Evolutionary conservation across 2,797 vertebrate species (phyloP), one percentile per base, ranked within the genome.

Genomic region (Pachyuromys duprasi): DNA sequence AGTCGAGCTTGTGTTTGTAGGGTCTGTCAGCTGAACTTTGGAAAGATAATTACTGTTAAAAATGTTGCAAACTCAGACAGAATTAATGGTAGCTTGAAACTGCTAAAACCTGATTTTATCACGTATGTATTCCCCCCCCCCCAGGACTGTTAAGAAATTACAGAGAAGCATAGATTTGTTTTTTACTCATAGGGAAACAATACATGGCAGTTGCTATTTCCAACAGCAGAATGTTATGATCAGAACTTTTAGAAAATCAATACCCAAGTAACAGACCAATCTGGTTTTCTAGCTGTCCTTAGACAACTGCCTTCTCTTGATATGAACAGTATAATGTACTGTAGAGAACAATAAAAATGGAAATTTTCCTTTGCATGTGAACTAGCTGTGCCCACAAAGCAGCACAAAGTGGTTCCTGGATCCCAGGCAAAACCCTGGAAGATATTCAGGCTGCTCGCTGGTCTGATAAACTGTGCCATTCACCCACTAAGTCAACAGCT

Each of bases 401-500:
- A 84, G 53, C 76, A 33, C 20, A 76, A 24, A 79, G n/a, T 45
- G 18, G 12, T 92, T 96, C 55, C 81, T 93, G 87, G 76, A 76
- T 90, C 82, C 39, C 31, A n/a, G 17, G 53, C 12, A 55, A 93
- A 96, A 57, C 28, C 31, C 88, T 60, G 31, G 26, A 45, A 78
- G 75, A 62, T 74, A 28, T 90, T 94, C 26, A 87, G n/a, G 74
- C 69, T 83, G 89, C 60, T 67, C 20, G 62, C 17, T 42, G 17
- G 24, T 92, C 67, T 86, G 74, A 82, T 60, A 79, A 53, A 83
- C 60, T 45, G n/a, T 63, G 45, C 80, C 17, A 28, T 93, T 72
- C 74, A 70, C 7, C 53, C 88, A 76, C 28, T 90, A 89, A 91
- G 20, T 92, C 95, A 95, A 87, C 79, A 76, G 89, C 90, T 89